Base-by-base conservation (phyloP, 2,113 vertebrate genomes). In the Vulpes lagopus region DNA sequence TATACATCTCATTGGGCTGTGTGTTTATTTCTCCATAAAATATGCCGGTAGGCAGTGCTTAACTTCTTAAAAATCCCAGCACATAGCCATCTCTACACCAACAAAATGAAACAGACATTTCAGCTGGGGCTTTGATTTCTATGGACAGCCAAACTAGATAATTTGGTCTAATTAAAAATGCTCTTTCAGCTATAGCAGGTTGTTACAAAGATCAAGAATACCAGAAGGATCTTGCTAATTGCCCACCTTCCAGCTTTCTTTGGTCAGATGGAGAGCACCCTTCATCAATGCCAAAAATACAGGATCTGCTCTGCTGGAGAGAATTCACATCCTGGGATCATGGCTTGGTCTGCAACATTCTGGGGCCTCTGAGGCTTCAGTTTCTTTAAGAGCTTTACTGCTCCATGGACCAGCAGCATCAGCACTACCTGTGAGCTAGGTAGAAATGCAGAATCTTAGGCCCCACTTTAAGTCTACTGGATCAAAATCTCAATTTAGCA, bases 11-110 rank as follows among this genome's bases (percentile, higher is more conserved):
- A 97, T 96, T 98, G 97, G 94, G 30, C 91, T 96, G 53, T 89
- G 94, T 96, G 95, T 97, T 97, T 98, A 98, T 97, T 98, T 95
- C 97, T 93, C 95, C 86, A 97, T 97, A 97, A 98, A 98, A 97
- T 97, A 97, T 94, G 94, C 95, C 96, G 89, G 93, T 53, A 92
- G 97, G 96, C 98, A 95, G 59, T 81, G 96, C 96, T 96, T 91
- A 95, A 79, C 91, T 43, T 95, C 91, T 98, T 97, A 95, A 98
- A 98, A 97, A 97, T 96, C 96, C 96, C 92, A 94, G 88, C 84
- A 96, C 96, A 96, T 74, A 91, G 94, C 95, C 71, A 60, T 97
- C 89, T 96, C 78, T 85, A 74, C 43, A 59, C 88, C 71, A 95
- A 93, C 84, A 89, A 96, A 95, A 97, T 84, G 79, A 97, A 96